Evolutionary conservation across 2,888 invertebrate genomes (phyloP).

Genomic region (Calephelis perditalis): DNA sequence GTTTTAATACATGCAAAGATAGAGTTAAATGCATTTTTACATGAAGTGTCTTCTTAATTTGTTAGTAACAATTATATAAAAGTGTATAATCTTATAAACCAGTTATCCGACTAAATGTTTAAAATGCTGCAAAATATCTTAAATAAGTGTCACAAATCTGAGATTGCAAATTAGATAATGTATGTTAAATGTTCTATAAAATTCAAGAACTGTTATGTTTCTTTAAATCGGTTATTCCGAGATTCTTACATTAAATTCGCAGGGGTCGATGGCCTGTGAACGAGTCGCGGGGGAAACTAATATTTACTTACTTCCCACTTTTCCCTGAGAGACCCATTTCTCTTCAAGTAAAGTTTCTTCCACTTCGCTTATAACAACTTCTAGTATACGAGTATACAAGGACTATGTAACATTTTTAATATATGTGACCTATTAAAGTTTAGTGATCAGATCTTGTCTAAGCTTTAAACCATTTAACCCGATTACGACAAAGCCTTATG

Average conservation of each 20-base stretch:
- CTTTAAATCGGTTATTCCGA: slow-evolving; percentile 36
- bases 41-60: not conserved
- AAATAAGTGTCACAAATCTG: slow-evolving; percentile 17
- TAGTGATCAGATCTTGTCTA: too few relatives aligned
- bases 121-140: not conserved
- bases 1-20: too few relatives aligned
- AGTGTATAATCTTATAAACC: not conserved
- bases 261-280: slow-evolving; percentile 66
- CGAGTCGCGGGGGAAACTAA: slow-evolving; percentile 63
- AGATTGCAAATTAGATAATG: slow-evolving; percentile 32
- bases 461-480: too few relatives aligned
- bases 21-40: too few relatives aligned
- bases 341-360: slow-evolving; percentile 55
- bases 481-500: too few relatives aligned
- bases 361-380: slow-evolving; percentile 45
- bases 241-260: slow-evolving; percentile 54
- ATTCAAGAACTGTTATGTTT: slow-evolving; percentile 38
- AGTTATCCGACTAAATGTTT: not conserved
- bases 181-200: slow-evolving; percentile 35
- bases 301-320: slow-evolving; percentile 66
- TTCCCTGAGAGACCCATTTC: slow-evolving; percentile 55
- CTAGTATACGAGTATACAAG: slow-evolving; percentile 16
- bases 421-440: too few relatives aligned
- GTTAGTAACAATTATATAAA: not conserved
- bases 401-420: too few relatives aligned